These are phyloP conservation scores for Oceanites oceanicus DNA, from an alignment of 2,113 vertebrate species.

Conservation along the genomic window DNA sequence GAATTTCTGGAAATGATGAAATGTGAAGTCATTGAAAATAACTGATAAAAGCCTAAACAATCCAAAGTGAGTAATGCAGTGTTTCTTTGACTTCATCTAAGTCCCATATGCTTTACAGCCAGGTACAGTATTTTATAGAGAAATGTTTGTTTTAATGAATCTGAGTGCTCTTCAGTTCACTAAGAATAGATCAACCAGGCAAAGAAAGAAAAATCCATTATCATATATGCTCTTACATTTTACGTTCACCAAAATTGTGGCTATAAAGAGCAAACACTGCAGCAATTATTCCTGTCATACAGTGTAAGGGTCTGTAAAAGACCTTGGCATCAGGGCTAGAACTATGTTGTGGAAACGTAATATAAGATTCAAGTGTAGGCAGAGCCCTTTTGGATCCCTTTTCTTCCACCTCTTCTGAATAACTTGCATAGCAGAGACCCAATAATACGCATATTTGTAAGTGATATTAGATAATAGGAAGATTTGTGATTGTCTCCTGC, in stretches of 20 bases:
- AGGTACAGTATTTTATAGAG: not conserved
- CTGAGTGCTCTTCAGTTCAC: not conserved
- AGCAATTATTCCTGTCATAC: not conserved
- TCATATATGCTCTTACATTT: not conserved
- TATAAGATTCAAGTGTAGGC: not conserved
- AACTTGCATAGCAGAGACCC: not conserved
- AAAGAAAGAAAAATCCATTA: not conserved
- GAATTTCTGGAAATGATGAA: conserved; percentile 63
- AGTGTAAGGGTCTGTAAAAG: not conserved
- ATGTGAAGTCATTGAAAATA: conserved; percentile 52
- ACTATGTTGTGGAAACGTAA: not conserved
- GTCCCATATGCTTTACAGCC: not conserved
- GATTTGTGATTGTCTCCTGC: not conserved
- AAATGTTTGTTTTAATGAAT: conserved; percentile 30
- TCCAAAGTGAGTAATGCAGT: conserved; percentile 17
- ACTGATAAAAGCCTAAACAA: conserved; percentile 29
- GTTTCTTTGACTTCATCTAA: conserved; percentile 24
- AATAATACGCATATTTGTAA: not conserved
- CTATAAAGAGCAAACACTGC: not conserved
- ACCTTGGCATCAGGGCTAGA: not conserved
- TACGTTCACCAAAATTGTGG: not conserved
- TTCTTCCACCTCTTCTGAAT: not conserved
- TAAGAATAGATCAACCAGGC: not conserved
- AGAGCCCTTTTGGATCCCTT: not conserved
- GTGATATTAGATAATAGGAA: not conserved